phyloP scores from a whole-genome alignment of 2,888 invertebrate genomes.

The Heteropelma amictum region DNA sequence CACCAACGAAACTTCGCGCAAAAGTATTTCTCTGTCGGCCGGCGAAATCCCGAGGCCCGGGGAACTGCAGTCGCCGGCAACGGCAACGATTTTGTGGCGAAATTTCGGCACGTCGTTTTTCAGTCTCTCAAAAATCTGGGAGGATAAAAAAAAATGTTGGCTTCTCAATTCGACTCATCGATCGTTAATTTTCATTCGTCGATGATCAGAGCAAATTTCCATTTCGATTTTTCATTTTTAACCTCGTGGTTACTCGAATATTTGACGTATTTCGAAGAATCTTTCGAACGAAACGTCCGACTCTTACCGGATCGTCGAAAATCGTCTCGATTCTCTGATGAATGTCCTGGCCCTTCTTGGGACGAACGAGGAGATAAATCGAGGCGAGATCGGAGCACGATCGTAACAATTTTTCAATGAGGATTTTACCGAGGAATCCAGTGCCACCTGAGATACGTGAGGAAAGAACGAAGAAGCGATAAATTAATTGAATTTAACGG shows the following conservation, averaged over 20 bases:
- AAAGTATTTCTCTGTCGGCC: conserved; percentile 81
- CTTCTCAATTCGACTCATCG: conserved; percentile 63
- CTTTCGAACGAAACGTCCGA: too few species aligned
- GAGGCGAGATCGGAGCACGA: conserved; percentile 80
- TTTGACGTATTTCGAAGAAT: too few species aligned
- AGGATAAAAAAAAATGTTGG: neutral
- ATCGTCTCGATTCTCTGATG: conserved; percentile 84
- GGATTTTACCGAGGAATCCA: conserved; percentile 80
- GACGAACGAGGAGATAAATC: conserved; percentile 80
- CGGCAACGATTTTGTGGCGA: conserved; percentile 83
- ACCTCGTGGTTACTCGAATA: too few species aligned
- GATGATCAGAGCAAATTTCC: too few species aligned
- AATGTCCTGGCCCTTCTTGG: conserved; percentile 83
- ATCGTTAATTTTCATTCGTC: conserved; percentile 75
- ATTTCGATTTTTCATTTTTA: too few species aligned
- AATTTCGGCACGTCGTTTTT: conserved; percentile 81
- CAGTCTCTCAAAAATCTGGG: conserved; percentile 80
- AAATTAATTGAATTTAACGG: too few species aligned
- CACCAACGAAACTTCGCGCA: conserved; percentile 82
- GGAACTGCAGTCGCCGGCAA: conserved; percentile 84
- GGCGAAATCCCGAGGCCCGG: conserved; percentile 83
- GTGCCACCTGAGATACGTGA: conserved; percentile 69
- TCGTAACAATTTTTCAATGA: conserved; percentile 82
- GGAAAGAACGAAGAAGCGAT: too few species aligned
- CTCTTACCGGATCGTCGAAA: conserved; percentile 84